Percentiles rank a stretch among this genome's conserved stretches.
These are phyloP conservation scores for Calephelis virginiensis DNA, from an alignment of 1,140 invertebrate species.

Conservation along the genomic window DNA sequence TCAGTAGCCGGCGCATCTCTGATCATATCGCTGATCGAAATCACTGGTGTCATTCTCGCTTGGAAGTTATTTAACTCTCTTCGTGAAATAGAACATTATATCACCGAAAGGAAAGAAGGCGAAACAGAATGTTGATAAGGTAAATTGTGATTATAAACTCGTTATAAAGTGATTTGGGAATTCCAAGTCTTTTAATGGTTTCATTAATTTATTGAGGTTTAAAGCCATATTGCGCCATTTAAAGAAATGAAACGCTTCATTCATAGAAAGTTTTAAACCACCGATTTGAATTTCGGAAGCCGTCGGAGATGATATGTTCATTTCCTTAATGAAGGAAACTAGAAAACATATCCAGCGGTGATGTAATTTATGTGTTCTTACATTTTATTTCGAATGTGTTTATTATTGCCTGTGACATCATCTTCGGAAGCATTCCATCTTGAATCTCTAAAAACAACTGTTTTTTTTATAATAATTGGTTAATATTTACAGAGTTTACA, in stretches of 20 bases:
- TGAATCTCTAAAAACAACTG: neutral
- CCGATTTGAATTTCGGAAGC: conserved; percentile 20
- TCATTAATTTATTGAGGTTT: conserved; percentile 7
- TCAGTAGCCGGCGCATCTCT: conserved; percentile 63
- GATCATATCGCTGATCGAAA: conserved; percentile 58
- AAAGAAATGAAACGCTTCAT: neutral
- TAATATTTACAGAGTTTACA: neutral
- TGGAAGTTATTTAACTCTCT: conserved; percentile 64
- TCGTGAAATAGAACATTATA: conserved; percentile 66
- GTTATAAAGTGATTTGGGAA: conserved; percentile 16
- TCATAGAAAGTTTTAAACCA: conserved; percentile 9
- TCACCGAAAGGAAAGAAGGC: conserved; percentile 67
- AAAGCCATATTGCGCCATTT: conserved; percentile 18
- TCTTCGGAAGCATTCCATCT: conserved; percentile 10
- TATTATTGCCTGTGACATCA: conserved; percentile 2
- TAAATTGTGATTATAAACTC: conserved; percentile 15
- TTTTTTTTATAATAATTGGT: neutral
- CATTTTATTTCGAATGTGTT: conserved; percentile 2
- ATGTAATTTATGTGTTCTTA: neutral
- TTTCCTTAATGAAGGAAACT: conserved; percentile 54
- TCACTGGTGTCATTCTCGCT: conserved; percentile 57
- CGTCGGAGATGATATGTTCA: conserved; percentile 33
- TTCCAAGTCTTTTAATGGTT: conserved; percentile 19
- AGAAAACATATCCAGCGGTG: conserved; percentile 11
- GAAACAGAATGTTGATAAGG: conserved; percentile 65